phyloP scores from a whole-genome alignment of 2,888 invertebrate species.

The Boloria selene region DNA sequence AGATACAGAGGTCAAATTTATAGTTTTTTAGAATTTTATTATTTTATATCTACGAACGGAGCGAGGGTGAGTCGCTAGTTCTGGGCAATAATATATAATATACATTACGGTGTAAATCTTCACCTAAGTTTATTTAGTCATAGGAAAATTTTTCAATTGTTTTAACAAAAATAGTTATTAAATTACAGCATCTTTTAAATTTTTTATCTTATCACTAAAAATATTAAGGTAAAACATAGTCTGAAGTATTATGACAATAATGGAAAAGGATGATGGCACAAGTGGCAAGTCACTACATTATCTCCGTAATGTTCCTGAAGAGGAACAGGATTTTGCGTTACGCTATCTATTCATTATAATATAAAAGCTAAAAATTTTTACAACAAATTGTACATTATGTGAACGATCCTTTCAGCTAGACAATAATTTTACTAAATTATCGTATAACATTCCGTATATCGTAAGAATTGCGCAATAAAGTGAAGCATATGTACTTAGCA shows the following conservation, averaged over 20 bases:
- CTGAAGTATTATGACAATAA: slow-evolving; percentile 16
- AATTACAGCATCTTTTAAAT: too few species aligned
- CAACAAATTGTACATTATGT: slow-evolving; percentile 17
- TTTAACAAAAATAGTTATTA: too few species aligned
- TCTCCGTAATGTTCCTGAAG: slow-evolving; percentile 8
- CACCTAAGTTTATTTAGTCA: too few species aligned
- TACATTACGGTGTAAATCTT: too few species aligned
- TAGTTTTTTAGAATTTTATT: too few species aligned
- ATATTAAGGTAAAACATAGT: slow-evolving; percentile 1
- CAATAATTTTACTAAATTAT: neutral
- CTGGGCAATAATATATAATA: too few species aligned
- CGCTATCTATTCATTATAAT: slow-evolving; percentile 13
- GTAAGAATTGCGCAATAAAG: neutral
- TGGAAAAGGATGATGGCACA: slow-evolving; percentile 9
- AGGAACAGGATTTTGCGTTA: slow-evolving; percentile 7
- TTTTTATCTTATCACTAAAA: slow-evolving; percentile 2
- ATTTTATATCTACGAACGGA: too few species aligned
- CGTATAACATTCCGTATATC: neutral
- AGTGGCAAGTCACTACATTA: slow-evolving; percentile 17
- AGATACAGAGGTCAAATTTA: too few species aligned
- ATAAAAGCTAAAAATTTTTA: slow-evolving; percentile 11
- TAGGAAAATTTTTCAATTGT: too few species aligned
- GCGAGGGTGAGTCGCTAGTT: too few species aligned
- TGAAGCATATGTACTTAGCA: neutral
- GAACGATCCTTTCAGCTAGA: slow-evolving; percentile 9